Evolutionary conservation across 2,888 invertebrate species (phyloP).

Genomic region (Synanthedon vespiformis): DNA sequence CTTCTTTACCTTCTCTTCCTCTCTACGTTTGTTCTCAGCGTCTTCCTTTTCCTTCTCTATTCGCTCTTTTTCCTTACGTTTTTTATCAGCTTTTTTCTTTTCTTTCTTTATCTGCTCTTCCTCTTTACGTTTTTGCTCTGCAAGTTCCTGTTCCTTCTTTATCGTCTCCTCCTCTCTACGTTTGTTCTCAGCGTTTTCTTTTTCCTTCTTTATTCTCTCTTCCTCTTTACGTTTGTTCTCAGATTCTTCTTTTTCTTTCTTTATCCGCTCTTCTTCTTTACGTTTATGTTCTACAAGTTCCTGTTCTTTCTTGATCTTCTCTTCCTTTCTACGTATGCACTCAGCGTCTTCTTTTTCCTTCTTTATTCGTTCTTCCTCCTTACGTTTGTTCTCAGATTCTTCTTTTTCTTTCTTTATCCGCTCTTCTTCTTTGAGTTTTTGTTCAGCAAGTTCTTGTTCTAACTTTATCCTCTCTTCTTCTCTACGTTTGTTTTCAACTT

Average conservation of each 20-base stretch:
- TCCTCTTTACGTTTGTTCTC: constrained; percentile 3
- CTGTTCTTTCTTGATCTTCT: constrained; percentile 8
- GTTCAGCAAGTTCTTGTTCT: background rate
- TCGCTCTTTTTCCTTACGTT: background rate
- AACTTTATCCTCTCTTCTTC: constrained; percentile 1
- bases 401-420: background rate
- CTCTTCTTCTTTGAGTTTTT: constrained; percentile 1
- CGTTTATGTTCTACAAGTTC: constrained; percentile 1
- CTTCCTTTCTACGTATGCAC: constrained; percentile 1
- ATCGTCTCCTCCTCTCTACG: constrained; percentile 1
- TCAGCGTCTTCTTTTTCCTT: constrained; percentile 9
- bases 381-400: background rate
- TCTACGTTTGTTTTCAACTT: background rate
- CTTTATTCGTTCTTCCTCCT: constrained; percentile 4
- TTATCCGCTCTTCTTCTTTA: background rate
- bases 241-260: constrained; percentile 9
- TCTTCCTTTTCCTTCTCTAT: background rate
- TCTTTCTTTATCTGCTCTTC: constrained; percentile 7
- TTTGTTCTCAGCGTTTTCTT: constrained; percentile 8
- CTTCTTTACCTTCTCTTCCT: constrained; percentile 2
- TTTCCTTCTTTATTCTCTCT: constrained; percentile 4
- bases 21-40: background rate
- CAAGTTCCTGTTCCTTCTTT: constrained; percentile 10
- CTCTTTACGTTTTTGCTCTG: constrained; percentile 3
- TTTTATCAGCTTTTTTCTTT: constrained; percentile 1